Base-by-base conservation (phyloP, 2,113 vertebrate species). In the Neodontobutis hainanensis region DNA sequence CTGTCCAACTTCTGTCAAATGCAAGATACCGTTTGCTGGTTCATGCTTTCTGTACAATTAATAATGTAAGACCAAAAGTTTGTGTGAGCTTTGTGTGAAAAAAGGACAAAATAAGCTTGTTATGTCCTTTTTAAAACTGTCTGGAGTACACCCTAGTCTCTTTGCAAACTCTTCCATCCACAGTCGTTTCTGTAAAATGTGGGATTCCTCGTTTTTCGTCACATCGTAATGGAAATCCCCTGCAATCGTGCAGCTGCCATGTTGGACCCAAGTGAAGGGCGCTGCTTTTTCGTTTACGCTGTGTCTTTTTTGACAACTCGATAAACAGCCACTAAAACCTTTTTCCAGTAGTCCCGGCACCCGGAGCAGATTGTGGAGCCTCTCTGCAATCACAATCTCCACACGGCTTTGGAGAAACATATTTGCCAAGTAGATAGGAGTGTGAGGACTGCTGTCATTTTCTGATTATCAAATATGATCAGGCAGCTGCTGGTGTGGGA, bases 381-480 rank as follows among this genome's bases (percentile, higher is more conserved):
- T 80, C 65, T 63, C 69, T 12, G 46, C 81, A 79, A 82, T 84
- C 87, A 64, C 76, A 68, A 79, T 80, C 79, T 71, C 80, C 82
- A 88, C 83, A 75, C 35, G 67, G 63, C 75, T 46, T 70, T 69
- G 0, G 47, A 73, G 47, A 82, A 78, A 75, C 67, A 67, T 68
- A 77, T 87, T 81, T 84, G 67, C 76, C 61, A 64, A 78, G 73
- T 44, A 78, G 84, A 88, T 89, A 85, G 70, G 60, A 79, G 77
- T 73, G 81, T 65, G 73, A 80, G 64, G 68, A 63, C 76, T 71
- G 63, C 81, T 86, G 84, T 87, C 75, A 71, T 83, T 86, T 82
- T 80, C 65, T 74, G 84, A 88, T 84, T 80, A 80, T 85, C 66
- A 68, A 80, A 80, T 83, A 71, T 84, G 84, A 89, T 83, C 77